These are phyloP conservation scores for Cordilura impudica DNA, from an alignment of 2,888 invertebrate species.

Conservation along the genomic window DNA sequence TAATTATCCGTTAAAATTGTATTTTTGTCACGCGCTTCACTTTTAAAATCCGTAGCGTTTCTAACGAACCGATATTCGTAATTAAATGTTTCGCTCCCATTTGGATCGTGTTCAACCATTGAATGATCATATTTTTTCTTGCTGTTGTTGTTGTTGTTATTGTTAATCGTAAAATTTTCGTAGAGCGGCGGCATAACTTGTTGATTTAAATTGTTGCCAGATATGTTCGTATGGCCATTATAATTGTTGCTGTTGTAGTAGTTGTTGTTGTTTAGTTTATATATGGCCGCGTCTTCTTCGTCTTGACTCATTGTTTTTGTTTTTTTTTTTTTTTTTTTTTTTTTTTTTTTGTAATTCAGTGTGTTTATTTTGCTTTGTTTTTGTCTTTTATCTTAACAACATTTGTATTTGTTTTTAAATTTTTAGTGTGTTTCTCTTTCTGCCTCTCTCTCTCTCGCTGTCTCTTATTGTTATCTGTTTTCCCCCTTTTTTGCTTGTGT, in stretches of 20 bases:
- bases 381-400: conserved; percentile 42
- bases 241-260: conserved; percentile 26
- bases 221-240: conserved; percentile 27
- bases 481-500: neutral
- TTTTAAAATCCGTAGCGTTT: conserved; percentile 26
- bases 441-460: neutral
- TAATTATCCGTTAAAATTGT: neutral
- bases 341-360: conserved; percentile 36
- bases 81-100: conserved; percentile 57
- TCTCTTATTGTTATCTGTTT: neutral
- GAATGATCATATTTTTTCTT: conserved; percentile 43
- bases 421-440: neutral
- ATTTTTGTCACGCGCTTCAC: conserved; percentile 8
- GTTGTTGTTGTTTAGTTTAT: conserved; percentile 39
- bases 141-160: conserved; percentile 51
- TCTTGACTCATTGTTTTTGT: conserved; percentile 59
- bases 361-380: conserved; percentile 10
- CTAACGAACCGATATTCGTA: conserved; percentile 52
- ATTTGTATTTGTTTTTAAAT: conserved; percentile 11
- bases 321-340: conserved; percentile 5
- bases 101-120: conserved; percentile 44
- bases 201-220: conserved; percentile 45
- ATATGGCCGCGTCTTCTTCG: conserved; percentile 55
- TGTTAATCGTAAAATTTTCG: conserved; percentile 50
- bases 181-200: conserved; percentile 53